Base-by-base conservation (phyloP, 2,113 vertebrate species). In the Procavia capensis region DNA sequence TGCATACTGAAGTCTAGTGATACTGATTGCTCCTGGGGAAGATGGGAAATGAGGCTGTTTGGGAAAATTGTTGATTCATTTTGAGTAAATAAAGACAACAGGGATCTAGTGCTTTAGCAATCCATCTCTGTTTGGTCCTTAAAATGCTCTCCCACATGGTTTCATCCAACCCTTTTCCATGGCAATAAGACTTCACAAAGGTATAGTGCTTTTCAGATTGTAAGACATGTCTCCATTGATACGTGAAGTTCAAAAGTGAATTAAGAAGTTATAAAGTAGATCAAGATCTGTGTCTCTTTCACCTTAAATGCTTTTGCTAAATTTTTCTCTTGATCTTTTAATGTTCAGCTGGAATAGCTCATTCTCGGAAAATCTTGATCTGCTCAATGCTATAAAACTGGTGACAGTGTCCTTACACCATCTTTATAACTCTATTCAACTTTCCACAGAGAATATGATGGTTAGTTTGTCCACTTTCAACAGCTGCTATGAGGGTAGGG, bases 41-140 rank as follows among this genome's bases (percentile, higher is more conserved):
- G 39, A 80, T n/a, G 36, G 20, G 17, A 93, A 94, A 79, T 3
- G 22, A 24, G 64, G 24, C 7, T 47, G 16, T 87, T 92, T 82
- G 66, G 10, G 47, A 83, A 90, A 94, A 92, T 2, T 82, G 5
- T 66, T 76, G 36, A 45, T 74, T 54, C 27, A 41, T 81, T 90
- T 88, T n/a, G 80, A 92, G 41, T 85, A 95, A 92, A 66, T 43
- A 74, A 89, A 93, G n/a, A 47, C 25, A 76, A 34, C 22, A 70
- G 27, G 13, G 1, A 39, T 74, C 43, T 84, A n/a, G 16, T 8
- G 59, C 10, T 84, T 83, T 91, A 72, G 54, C n/a, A 84, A 81
- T 34, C 22, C 34, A 9, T 59, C 41, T 80, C 19, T 87, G 25
- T 31, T 72, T 64, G 59, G 41, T 2, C 9, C 61, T 2, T 47